A percentile compares a stretch with the other conserved stretches of the same genome.
phyloP scores from a whole-genome alignment of 2,797 vertebrate genomes.

The Limnodromus scolopaceus region DNA sequence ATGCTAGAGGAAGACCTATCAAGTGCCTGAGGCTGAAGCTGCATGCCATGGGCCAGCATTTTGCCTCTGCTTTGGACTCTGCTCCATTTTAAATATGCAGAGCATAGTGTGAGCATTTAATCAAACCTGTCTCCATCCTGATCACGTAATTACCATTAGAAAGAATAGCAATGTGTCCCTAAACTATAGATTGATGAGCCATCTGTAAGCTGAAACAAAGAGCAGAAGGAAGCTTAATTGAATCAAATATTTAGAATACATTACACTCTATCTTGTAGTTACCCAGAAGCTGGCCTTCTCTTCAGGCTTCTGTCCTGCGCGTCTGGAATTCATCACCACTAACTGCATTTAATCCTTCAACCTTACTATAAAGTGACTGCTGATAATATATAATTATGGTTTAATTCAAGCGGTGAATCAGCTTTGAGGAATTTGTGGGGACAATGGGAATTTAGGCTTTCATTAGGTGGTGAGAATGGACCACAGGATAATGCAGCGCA shows the following conservation, averaged over 20 bases:
- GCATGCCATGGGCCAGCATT: background rate
- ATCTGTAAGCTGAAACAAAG: constrained; percentile 71
- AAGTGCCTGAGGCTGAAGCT: background rate
- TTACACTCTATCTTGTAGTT: constrained; percentile 35
- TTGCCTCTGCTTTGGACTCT: background rate
- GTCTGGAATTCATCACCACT: constrained; percentile 60
- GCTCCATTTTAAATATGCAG: constrained; percentile 52
- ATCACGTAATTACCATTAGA: constrained; percentile 69
- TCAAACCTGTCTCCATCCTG: constrained; percentile 62
- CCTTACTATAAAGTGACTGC: constrained; percentile 34
- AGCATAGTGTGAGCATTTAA: constrained; percentile 27
- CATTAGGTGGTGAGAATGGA: background rate
- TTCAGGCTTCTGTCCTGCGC: constrained; percentile 29
- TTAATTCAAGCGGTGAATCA: constrained; percentile 36
- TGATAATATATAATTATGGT: constrained; percentile 54
- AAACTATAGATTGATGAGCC: constrained; percentile 69
- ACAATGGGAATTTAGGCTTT: background rate
- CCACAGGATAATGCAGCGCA: rapidly evolving
- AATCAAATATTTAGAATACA: constrained; percentile 71
- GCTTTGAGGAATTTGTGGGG: constrained; percentile 5
- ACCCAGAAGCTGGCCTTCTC: constrained; percentile 43
- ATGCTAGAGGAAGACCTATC: background rate
- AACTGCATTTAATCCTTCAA: constrained; percentile 58
- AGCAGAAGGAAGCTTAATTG: constrained; percentile 72
- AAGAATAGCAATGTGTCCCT: constrained; percentile 61